Conservation (phyloP, 1,140 invertebrate species). For the Oryctes rhinoceros region DNA sequence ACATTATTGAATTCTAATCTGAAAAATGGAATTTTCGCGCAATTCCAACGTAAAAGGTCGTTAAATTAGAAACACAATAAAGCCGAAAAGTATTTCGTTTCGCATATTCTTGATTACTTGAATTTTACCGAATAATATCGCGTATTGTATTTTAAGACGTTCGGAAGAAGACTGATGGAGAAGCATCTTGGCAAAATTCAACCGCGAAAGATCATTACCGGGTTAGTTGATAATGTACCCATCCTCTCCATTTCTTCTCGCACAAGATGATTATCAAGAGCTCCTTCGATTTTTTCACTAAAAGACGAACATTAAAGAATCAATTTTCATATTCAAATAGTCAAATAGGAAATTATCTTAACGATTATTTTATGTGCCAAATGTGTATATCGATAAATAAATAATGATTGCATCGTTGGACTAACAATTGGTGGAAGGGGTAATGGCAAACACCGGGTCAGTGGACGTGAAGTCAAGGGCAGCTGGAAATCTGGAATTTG, state of each 20-base stretch:
- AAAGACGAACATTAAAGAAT: too few relatives aligned
- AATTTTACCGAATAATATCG: not conserved
- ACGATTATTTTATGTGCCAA: too few relatives aligned
- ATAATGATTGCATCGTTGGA: conserved; percentile 33
- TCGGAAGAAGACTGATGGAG: not conserved
- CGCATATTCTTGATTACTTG: not conserved
- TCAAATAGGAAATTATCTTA: too few relatives aligned
- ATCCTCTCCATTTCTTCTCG: not conserved
- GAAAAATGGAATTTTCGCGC: not conserved
- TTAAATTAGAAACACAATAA: not conserved
- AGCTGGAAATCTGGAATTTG: conserved; percentile 41
- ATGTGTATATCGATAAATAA: not conserved
- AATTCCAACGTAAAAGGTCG: not conserved
- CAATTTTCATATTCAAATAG: too few relatives aligned
- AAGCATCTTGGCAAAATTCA: conserved; percentile 28
- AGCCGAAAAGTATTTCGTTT: not conserved
- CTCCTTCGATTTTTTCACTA: not conserved
- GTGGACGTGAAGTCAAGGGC: conserved; percentile 57
- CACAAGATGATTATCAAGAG: not conserved
- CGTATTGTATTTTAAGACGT: not conserved
- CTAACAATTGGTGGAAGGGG: conserved; percentile 40
- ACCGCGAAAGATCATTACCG: conserved; percentile 27
- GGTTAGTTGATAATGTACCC: conserved; percentile 12
- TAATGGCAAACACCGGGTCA: conserved; percentile 57
- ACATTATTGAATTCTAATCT: conserved; percentile 18